Evolutionary conservation across 1,140 invertebrate genomes (phyloP), one percentile per base, ranked within the genome.

Genomic region (Glossosoma conforme): DNA sequence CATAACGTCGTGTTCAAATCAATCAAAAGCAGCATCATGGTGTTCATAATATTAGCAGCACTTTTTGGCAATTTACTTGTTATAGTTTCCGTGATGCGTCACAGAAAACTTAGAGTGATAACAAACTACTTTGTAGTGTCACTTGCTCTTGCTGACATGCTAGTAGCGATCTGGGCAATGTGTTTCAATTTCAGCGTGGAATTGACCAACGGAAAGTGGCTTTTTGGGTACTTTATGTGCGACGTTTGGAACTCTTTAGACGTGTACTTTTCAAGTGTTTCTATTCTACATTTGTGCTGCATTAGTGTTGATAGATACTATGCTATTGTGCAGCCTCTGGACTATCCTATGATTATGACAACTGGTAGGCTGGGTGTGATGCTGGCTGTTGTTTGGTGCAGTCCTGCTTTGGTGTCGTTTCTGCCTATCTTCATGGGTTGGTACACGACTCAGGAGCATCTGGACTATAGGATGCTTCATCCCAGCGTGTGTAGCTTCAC

Each of bases 121-220:
- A 96, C 93, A n/a, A 97, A 96, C 69, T 94, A 91, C 65, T 96
- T 97, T 70, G 90, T 96, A 20, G 92, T 96, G 3, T 95, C 91
- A 0, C 68, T 97, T 36, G 87, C 92, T 0, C 75, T 91, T 22
- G 91, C 92, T 1, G 92, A 95, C 63, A 88, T 92, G 81, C 70
- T 94, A n/a, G 91, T 95, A 0, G 91, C 91, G 1, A 81, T 93
- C 13, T 86, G 91, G 74, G 90, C 89, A 1, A 92, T 93, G 93
- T 91, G 90, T 37, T 96, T 96, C 70, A 96, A 94, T 76, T 91
- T 92, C 51, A 87, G 84, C 68, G 84, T 92, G 9, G 86, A 89
- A 62, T 74, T 89, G 15, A 86, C 82, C 22, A 86, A 81, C n/a
- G 84, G 86, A 13, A 75, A 76, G 48, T 97, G 93, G 93, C 67